Evolutionary conservation across 2,888 invertebrate genomes (phyloP).

Genomic region (Pelosia muscerda): DNA sequence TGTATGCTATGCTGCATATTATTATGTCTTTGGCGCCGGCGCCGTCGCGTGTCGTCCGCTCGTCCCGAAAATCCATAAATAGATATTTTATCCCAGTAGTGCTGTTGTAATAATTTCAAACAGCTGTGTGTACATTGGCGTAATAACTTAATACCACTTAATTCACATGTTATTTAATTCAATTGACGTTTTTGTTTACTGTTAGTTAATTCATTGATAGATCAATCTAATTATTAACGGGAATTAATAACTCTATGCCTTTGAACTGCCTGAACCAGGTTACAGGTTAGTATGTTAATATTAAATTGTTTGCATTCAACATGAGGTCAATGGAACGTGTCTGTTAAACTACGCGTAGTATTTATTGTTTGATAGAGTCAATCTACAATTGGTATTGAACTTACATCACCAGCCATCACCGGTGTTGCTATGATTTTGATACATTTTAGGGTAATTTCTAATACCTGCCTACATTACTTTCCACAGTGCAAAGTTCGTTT

Average conservation of each 20-base stretch:
- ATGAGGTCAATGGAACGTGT: not conserved
- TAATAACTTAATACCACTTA: not conserved
- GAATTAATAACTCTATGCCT: not conserved
- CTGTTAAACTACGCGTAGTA: constrained; percentile 3
- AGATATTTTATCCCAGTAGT: not conserved
- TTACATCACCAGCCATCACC: not conserved
- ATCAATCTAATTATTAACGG: not conserved
- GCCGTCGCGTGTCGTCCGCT: not conserved
- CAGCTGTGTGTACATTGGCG: not conserved
- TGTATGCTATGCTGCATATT: not conserved
- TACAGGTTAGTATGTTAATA: not conserved
- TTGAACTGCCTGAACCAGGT: not conserved
- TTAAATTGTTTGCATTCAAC: not conserved
- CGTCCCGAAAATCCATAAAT: not conserved
- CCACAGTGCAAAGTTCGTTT: too few species aligned
- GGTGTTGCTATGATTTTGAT: not conserved
- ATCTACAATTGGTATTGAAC: not conserved
- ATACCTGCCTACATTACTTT: too few species aligned
- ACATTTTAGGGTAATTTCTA: not conserved
- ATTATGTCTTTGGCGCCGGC: not conserved
- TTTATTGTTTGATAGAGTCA: not conserved
- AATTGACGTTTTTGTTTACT: not conserved
- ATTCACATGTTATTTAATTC: too few species aligned
- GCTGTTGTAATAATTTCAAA: not conserved
- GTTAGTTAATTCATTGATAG: not conserved